Base-by-base conservation (phyloP, 1,140 invertebrate genomes). In the Solenopsis fugax region DNA sequence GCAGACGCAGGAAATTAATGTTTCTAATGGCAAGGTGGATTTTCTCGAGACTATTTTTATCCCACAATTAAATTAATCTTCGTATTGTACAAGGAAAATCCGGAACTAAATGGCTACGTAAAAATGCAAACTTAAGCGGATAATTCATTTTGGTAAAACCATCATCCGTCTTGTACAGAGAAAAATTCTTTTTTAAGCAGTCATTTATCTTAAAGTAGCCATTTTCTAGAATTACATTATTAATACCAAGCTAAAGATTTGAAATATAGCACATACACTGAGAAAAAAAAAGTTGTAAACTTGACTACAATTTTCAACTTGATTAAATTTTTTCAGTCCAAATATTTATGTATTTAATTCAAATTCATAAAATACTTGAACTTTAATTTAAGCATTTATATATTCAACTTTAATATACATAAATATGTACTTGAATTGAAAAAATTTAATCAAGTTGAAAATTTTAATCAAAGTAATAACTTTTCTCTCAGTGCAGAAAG, bases 21-120 rank as follows among this genome's bases (percentile, higher is more conserved):
- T 24, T 34, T 65, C 45, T 5, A 81, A 41, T 45, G 65, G 9
- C 48, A 45, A 81, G 48, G 48, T 41, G 48, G 34, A 81, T 67
- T 16, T 37, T 10, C 41, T 69, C 37, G 29, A 24, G 77, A 81
- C 41, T 29, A 54, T 24, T 81, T 71, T 67, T 18, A 9, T 48
- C n/a, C 2, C 13, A 12, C 34, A 9, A 71, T 78, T 65, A 65
- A 4, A 65, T 65, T 13, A n/a, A 48, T 78, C 58, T 78, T 34
- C 18, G 4, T n/a, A 0, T 48, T 45, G 16, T 3, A 80, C n/a
- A 12, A 54, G 29, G 21, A 78, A 81, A 81, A 81, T 54, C 64
- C 48, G 64, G 34, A 71, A 81, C 1, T 54, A 41, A 52, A 41
- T 9, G 24, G 41, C 21, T 34, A 1, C 9, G 37, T 7, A 16